These are phyloP conservation scores for Onychomys leucogaster DNA, from an alignment of 2,797 vertebrate species.

Conservation along the genomic window DNA sequence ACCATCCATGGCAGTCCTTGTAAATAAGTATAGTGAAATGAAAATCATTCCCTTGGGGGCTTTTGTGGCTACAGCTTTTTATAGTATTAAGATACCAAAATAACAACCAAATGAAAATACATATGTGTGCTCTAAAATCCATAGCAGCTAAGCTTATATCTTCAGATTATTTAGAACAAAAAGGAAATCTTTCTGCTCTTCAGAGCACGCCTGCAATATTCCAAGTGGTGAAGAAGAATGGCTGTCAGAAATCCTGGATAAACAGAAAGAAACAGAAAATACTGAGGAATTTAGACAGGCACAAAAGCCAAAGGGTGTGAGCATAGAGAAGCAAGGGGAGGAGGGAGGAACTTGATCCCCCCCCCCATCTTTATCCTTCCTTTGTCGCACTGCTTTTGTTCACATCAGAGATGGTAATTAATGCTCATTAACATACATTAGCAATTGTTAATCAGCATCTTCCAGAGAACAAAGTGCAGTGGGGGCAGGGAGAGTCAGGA, in stretches of 20 bases:
- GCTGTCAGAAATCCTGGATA: constrained; percentile 21
- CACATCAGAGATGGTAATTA: constrained; percentile 68
- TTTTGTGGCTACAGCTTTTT: constrained; percentile 65
- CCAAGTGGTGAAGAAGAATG: constrained; percentile 38
- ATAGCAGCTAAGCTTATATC: not conserved
- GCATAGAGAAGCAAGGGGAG: not conserved
- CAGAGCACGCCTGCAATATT: constrained; percentile 40
- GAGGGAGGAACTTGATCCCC: not conserved
- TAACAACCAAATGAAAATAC: constrained; percentile 71
- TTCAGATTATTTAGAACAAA: constrained; percentile 47
- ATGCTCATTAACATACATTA: constrained; percentile 75
- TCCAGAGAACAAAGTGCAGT: constrained; percentile 69
- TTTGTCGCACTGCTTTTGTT: constrained; percentile 54
- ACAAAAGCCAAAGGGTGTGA: not conserved
- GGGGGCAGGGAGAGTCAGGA: not conserved
- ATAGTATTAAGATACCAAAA: constrained; percentile 67
- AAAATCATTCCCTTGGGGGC: constrained; percentile 63
- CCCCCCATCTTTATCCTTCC: not conserved
- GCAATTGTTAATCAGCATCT: constrained; percentile 72
- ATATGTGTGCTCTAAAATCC: constrained; percentile 28
- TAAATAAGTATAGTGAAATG: constrained; percentile 60
- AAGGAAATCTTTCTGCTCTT: constrained; percentile 17
- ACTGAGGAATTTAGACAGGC: constrained; percentile 1
- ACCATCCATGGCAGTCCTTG: constrained; percentile 58
- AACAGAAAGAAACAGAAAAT: constrained; percentile 64